Base-by-base conservation (phyloP, 1,140 invertebrate genomes). In the Drosophila tani region DNA sequence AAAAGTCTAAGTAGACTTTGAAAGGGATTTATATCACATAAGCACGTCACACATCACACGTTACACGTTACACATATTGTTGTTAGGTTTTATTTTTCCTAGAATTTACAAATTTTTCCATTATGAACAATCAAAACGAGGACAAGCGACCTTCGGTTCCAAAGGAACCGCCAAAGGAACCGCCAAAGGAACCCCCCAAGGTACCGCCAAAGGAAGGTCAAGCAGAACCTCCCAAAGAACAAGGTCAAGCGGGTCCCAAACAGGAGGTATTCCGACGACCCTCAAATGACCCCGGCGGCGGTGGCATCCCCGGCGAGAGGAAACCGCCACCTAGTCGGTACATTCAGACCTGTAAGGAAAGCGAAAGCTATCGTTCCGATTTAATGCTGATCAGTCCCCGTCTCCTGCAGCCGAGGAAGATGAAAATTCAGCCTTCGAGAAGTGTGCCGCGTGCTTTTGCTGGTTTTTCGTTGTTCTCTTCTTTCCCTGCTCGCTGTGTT, bases 401-500 rank as follows among this genome's bases (percentile, higher is more conserved):
- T 15, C 6, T 46, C 15, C 58, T 49, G 3, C 19, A 88, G 84
- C 51, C 57, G 85, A 84, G 53, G 32, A 41, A 4, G 11, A 73
- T 3, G 27, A 58, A 4, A 15, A 24, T 2, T 14, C 76, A 0
- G 3, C 15, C 0, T 71, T 79, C 21, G 98, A 98, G 91, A 94
- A 96, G 71, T 93, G 97, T n/a, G 95, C 97, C 2, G 96, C 95
- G 4, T 91, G 95, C 15, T 93, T 97, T 38, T 98, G 97, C 14
- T 94, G 96, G 66, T 67, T 97, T 14, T 88, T 98, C 5, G 93
- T 97, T 47, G 94, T 97, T 62, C 82, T 97, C 12, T 97, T 96
- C 1, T 94, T 98, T 62, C 97, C 97, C 3, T 95, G 98, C 82
- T 97, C 96, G 8, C 91, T 97, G 21, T 97, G 96, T 91, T 94